These are phyloP conservation scores for Phylloscopus trochiloides DNA, from an alignment of 2,113 vertebrate species.

Conservation along the genomic window DNA sequence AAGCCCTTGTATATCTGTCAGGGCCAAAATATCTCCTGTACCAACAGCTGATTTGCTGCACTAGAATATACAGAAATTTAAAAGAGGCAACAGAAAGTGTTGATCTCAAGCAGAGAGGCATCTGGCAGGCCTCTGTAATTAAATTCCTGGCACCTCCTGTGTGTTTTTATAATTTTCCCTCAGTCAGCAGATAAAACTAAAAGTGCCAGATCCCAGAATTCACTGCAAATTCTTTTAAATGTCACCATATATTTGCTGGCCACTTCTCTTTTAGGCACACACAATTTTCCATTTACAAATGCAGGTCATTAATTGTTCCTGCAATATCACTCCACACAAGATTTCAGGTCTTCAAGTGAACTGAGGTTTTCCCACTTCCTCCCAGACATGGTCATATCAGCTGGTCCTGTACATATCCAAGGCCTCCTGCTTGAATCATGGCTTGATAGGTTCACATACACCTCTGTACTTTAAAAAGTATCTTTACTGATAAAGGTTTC, in stretches of 20 bases:
- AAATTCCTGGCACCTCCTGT: background rate
- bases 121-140: constrained; percentile 15
- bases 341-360: background rate
- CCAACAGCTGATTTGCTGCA: background rate
- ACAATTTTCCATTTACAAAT: background rate
- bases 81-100: background rate
- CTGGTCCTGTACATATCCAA: background rate
- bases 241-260: background rate
- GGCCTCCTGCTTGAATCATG: background rate
- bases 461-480: background rate
- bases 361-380: background rate
- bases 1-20: background rate
- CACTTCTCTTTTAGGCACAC: background rate
- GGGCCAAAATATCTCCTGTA: background rate
- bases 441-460: background rate
- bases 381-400: background rate
- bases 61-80: background rate
- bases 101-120: background rate
- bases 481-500: background rate
- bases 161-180: background rate
- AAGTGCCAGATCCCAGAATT: background rate
- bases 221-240: background rate
- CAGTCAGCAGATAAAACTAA: constrained; percentile 4
- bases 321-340: background rate
- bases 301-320: background rate